Conservation (phyloP, 2,888 invertebrate genomes). For the Notodonta ziczac region DNA sequence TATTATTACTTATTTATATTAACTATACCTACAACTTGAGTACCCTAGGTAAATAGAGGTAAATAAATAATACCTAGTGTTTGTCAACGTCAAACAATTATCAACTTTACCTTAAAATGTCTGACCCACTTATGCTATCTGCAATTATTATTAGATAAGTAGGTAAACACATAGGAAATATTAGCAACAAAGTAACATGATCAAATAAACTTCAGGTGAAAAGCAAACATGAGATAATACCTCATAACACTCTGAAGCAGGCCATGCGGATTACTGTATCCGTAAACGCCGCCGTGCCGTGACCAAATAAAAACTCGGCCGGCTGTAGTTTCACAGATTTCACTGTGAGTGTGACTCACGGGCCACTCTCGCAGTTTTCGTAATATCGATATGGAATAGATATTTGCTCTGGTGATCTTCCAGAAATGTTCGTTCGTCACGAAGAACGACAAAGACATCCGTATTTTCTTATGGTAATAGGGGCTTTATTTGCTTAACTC, state of each 20-base stretch:
- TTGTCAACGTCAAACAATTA: too few species aligned
- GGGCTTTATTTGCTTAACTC: too few species aligned
- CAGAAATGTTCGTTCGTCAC: too few species aligned
- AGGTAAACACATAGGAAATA: not conserved
- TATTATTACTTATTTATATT: too few species aligned
- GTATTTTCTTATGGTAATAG: too few species aligned
- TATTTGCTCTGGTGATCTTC: too few species aligned
- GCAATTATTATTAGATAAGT: not conserved
- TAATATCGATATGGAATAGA: constrained; percentile 3
- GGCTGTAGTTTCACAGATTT: constrained; percentile 22
- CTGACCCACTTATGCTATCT: not conserved
- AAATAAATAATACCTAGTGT: too few species aligned
- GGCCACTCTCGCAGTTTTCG: constrained; percentile 18
- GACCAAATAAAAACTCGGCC: constrained; percentile 1
- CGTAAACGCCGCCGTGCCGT: not conserved
- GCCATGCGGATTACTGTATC: not conserved
- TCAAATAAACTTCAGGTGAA: not conserved
- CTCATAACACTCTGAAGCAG: not conserved
- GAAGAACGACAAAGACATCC: too few species aligned
- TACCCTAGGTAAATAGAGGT: too few species aligned
- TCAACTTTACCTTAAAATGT: too few species aligned
- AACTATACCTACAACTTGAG: too few species aligned
- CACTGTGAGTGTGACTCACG: constrained; percentile 14
- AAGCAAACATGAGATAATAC: constrained; percentile 1
- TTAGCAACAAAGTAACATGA: not conserved